Percentiles rank a stretch among this genome's conserved stretches.
These are phyloP conservation scores for Temnothorax rugatulus DNA, from an alignment of 2,888 invertebrate species.

Conservation along the genomic window DNA sequence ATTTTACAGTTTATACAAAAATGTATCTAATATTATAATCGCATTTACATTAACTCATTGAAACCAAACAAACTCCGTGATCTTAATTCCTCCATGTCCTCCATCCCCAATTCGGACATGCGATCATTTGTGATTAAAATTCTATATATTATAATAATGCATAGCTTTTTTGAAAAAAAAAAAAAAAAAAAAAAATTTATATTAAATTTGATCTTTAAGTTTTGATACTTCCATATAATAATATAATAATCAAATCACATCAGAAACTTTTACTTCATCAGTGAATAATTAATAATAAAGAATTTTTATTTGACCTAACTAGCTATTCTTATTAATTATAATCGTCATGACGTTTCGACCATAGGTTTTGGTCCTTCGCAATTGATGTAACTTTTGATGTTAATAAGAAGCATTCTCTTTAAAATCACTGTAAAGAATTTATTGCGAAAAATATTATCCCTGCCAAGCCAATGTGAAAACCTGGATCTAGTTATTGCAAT, in stretches of 20 bases:
- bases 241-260: not conserved
- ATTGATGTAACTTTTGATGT: too few species aligned
- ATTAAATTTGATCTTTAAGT: not conserved
- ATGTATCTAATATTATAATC: not conserved
- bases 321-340: too few species aligned
- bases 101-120: not conserved
- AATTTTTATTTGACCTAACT: too few species aligned
- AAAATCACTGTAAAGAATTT: too few species aligned
- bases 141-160: not conserved
- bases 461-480: too few species aligned
- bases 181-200: not conserved
- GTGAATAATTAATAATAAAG: too few species aligned
- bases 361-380: too few species aligned
- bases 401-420: too few species aligned
- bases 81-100: not conserved
- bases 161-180: not conserved
- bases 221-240: not conserved
- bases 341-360: too few species aligned
- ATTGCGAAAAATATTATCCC: too few species aligned
- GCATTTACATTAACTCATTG: not conserved
- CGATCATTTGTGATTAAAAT: not conserved
- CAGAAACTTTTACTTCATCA: too few species aligned
- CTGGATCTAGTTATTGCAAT: too few species aligned
- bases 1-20: not conserved
- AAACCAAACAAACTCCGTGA: not conserved